Conservation (phyloP, 1,140 invertebrate genomes). For the Musca vetustissima region DNA sequence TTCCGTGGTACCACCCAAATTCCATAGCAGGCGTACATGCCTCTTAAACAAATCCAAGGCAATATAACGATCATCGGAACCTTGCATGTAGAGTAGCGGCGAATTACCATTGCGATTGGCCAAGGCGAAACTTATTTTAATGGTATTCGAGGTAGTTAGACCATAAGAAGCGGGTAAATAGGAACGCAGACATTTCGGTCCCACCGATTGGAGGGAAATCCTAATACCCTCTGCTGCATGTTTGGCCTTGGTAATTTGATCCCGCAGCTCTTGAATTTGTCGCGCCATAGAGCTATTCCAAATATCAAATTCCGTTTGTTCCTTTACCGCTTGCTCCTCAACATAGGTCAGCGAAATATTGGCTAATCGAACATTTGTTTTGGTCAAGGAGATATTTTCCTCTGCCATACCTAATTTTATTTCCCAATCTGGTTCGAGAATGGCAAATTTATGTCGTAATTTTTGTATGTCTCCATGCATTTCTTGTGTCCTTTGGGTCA, state of each 20-base stretch:
- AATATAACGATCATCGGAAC: slow-evolving; percentile 68
- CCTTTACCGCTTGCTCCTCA: slow-evolving; percentile 57
- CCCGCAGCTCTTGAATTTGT: slow-evolving; percentile 68
- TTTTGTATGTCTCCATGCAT: slow-evolving; percentile 58
- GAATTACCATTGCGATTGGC: slow-evolving; percentile 57
- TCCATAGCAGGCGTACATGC: slow-evolving; percentile 75
- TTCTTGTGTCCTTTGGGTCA: slow-evolving; percentile 59
- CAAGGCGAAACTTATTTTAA: slow-evolving; percentile 69
- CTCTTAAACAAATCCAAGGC: slow-evolving; percentile 77
- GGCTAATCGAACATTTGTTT: slow-evolving; percentile 48
- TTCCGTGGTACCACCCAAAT: slow-evolving; percentile 70
- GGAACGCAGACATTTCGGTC: slow-evolving; percentile 71
- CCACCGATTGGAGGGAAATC: slow-evolving; percentile 70
- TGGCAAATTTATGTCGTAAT: slow-evolving; percentile 58
- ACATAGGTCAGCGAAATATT: slow-evolving; percentile 60
- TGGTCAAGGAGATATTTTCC: slow-evolving; percentile 49
- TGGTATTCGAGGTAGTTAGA: slow-evolving; percentile 69
- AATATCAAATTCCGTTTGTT: slow-evolving; percentile 62
- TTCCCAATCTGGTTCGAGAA: slow-evolving; percentile 62
- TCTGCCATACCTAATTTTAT: slow-evolving; percentile 57
- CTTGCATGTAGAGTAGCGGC: slow-evolving; percentile 56
- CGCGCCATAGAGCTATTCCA: slow-evolving; percentile 64
- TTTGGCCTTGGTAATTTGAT: slow-evolving; percentile 74
- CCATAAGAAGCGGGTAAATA: slow-evolving; percentile 67
- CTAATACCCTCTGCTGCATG: slow-evolving; percentile 81